Percentiles rank a stretch among this genome's conserved stretches.
phyloP scores from a whole-genome alignment of 2,888 invertebrate species.

The Heliconius aoede region DNA sequence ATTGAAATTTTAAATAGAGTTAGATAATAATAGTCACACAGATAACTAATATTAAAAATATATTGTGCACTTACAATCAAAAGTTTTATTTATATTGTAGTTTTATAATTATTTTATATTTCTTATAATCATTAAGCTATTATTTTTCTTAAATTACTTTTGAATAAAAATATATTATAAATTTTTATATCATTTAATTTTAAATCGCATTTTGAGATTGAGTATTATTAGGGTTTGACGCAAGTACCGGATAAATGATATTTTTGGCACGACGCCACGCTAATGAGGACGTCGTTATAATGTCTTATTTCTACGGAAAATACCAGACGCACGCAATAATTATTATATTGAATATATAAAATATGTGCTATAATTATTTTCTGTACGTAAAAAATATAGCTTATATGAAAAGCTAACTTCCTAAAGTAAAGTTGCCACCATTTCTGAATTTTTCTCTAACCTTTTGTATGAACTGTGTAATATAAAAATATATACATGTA shows the following conservation, averaged over 20 bases:
- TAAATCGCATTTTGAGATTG: constrained; percentile 42
- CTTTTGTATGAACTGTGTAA: not conserved
- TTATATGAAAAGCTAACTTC: not conserved
- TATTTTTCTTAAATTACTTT: not conserved
- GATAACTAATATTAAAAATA: too few relatives aligned
- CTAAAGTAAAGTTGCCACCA: not conserved
- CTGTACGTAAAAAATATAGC: not conserved
- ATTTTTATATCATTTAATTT: constrained; percentile 20
- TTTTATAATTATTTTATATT: too few relatives aligned
- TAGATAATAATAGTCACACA: not conserved
- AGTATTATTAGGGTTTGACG: constrained; percentile 57
- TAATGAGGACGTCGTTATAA: constrained; percentile 51
- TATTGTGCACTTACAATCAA: too few relatives aligned
- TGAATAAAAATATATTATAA: not conserved
- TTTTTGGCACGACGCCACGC: constrained; percentile 49
- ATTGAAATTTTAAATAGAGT: not conserved
- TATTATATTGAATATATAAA: constrained; percentile 1
- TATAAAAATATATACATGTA: too few relatives aligned
- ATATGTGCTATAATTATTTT: not conserved
- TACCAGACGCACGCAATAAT: constrained; percentile 16
- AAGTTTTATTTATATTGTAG: too few relatives aligned
- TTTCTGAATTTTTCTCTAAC: not conserved
- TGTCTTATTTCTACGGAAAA: constrained; percentile 44
- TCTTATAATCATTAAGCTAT: not conserved
- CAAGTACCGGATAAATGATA: constrained; percentile 51